Evolutionary conservation across 2,113 vertebrate genomes (phyloP).

Genomic region (Apteryx owenii): DNA sequence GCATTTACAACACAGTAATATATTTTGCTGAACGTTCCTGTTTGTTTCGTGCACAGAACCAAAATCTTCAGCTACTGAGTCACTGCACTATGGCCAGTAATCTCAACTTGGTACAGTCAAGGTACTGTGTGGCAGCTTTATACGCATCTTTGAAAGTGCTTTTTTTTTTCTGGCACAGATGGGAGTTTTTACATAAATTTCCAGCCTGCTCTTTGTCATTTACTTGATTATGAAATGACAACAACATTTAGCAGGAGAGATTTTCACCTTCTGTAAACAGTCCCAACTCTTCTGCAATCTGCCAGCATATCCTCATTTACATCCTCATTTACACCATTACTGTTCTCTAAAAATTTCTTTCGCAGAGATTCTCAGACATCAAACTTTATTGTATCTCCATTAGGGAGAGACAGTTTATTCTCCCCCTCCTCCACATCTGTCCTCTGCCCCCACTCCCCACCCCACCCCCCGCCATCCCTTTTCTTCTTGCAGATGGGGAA

Average conservation of each 20-base stretch:
- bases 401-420: neutral
- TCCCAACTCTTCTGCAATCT: neutral
- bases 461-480: too few species aligned
- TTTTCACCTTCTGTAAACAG: conserved; percentile 41
- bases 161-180: conserved; percentile 30
- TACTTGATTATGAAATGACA: conserved; percentile 37
- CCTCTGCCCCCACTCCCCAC: neutral
- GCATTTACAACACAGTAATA: neutral
- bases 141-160: conserved; percentile 4
- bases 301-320: neutral
- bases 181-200: conserved; percentile 41
- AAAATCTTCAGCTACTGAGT: neutral
- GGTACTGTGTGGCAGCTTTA: neutral
- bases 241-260: conserved; percentile 32
- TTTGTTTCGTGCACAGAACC: neutral
- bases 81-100: neutral
- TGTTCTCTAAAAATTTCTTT: neutral
- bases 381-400: neutral
- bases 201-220: conserved; percentile 23
- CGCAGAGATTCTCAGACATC: neutral
- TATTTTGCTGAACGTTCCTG: neutral
- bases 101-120: neutral
- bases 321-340: neutral
- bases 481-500: neutral
- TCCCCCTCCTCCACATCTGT: neutral